Conservation (phyloP, 2,797 vertebrate species). For the Platalea minor region DNA sequence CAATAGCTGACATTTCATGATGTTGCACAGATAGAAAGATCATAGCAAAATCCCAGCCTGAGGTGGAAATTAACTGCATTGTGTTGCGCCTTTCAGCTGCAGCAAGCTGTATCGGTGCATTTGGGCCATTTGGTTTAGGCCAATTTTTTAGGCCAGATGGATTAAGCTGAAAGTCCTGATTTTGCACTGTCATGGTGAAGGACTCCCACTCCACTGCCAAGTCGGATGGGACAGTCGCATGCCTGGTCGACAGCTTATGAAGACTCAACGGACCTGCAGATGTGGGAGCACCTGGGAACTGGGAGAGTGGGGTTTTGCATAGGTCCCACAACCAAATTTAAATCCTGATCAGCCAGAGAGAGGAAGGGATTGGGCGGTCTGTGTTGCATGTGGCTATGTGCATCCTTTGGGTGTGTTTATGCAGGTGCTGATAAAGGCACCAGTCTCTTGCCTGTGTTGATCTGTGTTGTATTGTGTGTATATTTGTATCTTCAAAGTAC, state of each 20-base stretch:
- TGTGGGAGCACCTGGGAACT: not conserved
- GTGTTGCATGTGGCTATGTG: accelerated
- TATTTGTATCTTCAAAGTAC: not conserved
- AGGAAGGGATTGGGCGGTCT: accelerated
- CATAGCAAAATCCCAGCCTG: not conserved
- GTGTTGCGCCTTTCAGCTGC: not conserved
- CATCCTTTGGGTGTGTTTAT: not conserved
- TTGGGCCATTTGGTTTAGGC: not conserved
- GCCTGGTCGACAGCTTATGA: not conserved
- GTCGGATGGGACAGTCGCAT: not conserved
- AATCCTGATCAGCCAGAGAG: not conserved
- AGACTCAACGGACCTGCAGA: not conserved
- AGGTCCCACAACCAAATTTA: not conserved
- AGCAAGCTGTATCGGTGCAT: not conserved
- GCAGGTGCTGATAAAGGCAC: not conserved
- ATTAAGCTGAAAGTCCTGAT: not conserved
- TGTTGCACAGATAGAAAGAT: not conserved
- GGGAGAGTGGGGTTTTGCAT: not conserved
- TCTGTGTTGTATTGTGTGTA: not conserved
- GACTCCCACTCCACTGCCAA: not conserved
- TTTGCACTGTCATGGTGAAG: not conserved
- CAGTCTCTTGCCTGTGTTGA: not conserved
- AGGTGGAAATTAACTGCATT: not conserved
- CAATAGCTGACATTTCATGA: not conserved
- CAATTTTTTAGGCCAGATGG: not conserved